Evolutionary conservation across 2,113 vertebrate genomes (phyloP), one percentile per base, ranked within the genome.

Genomic region (Dipodomys ordii): DNA sequence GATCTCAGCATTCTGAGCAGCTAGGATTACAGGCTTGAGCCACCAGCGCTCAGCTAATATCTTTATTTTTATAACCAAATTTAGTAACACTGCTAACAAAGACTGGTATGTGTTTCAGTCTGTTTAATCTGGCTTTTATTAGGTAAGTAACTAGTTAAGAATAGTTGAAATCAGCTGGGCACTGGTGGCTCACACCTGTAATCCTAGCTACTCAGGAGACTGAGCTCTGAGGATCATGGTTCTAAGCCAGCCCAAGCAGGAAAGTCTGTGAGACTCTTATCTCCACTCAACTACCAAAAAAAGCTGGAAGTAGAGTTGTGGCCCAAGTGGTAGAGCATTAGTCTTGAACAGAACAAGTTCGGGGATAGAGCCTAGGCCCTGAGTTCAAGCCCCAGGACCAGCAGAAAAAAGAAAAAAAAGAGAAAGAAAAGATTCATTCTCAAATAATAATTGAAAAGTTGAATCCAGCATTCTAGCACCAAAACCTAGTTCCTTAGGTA

Each of bases 41-140:
- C 39, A 39, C 39, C 39, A 39, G 39, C 39, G 39, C 39, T 3
- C 39, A 39, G 39, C 39, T 39, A 39, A 39, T 39, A 39, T 20
- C 30, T 91, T 91, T 84, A 62, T 85, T 92, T 95, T 94, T 90
- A 84, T 18, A 73, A 64, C 20, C 49, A 86, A 93, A 87, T 84
- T 74, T 84, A 53, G 15, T 74, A 68, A 84, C 13, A 76, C 19
- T n/a, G 76, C 22, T 25, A 78, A 69, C 93, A 71, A 91, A 76
- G 32, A 87, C 86, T 53, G n/a, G 6, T 73, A 8, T 25, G 7
- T 35, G 60, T 83, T 81, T 92, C 69, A 94, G 82, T 19, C 13
- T 78, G 9, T 30, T 18, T 16, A 30, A 28, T 86, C 32, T 69
- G n/a, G 67, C 27, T 30, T 96, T 88, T 89, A 27, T 13, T 4